A percentile compares a stretch with the other conserved stretches of the same genome.
These are phyloP conservation scores for Stichopus chloronotus DNA, from an alignment of 35 echinoderm and acorn worm species.

Conservation along the genomic window DNA sequence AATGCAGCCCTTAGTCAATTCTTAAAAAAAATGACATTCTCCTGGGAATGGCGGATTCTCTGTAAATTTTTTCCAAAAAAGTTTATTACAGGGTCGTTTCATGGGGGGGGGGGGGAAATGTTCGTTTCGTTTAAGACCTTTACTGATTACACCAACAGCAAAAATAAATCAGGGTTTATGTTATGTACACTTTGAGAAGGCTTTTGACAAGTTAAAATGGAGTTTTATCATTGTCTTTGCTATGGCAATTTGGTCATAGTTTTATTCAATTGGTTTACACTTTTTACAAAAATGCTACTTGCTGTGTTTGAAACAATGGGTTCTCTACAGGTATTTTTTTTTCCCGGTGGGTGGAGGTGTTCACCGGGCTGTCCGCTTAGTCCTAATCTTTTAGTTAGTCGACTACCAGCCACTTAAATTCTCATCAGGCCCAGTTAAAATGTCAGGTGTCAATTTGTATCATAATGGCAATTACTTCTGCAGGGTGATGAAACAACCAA, in stretches of 20 bases:
- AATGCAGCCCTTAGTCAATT: not conserved
- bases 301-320: not conserved
- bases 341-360: not conserved
- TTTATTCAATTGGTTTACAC: too few relatives aligned
- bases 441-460: too few relatives aligned
- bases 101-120: not conserved
- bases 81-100: not conserved
- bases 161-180: slow-evolving; percentile 5
- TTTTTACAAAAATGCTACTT: too few relatives aligned
- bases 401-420: too few relatives aligned
- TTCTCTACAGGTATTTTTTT: not conserved
- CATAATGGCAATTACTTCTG: too few relatives aligned
- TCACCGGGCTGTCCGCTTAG: not conserved
- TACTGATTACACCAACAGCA: not conserved
- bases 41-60: not conserved
- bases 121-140: too few relatives aligned
- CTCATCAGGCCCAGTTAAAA: too few relatives aligned
- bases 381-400: not conserved
- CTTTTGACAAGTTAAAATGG: not conserved
- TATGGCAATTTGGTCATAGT: not conserved
- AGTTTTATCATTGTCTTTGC: not conserved
- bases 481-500: too few relatives aligned
- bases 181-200: not conserved
- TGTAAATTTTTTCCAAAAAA: not conserved
- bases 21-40: not conserved